Evolutionary conservation across 2,797 vertebrate species (phyloP).

Genomic region (Notolepis coatsorum): DNA sequence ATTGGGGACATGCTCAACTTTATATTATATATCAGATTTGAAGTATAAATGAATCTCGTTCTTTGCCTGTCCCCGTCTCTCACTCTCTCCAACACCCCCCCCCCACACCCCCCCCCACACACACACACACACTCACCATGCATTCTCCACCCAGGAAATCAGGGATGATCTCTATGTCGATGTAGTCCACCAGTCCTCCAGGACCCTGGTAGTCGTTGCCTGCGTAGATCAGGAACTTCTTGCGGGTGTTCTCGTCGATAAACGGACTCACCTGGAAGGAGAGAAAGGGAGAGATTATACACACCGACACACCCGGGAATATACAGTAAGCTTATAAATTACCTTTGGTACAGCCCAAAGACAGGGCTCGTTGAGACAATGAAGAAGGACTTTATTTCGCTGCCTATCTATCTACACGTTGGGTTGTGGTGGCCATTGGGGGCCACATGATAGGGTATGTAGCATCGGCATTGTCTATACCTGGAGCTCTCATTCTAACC

Average conservation of each 20-base stretch:
- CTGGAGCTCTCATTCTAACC: too few relatives aligned
- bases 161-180: conserved; percentile 96
- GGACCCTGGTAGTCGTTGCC: conserved; percentile 98
- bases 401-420: too few relatives aligned
- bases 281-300: background rate
- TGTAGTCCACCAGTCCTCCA: conserved; percentile 96
- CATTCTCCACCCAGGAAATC: conserved; percentile 98
- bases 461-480: too few relatives aligned
- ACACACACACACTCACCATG: conserved; percentile 82
- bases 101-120: background rate
- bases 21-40: background rate
- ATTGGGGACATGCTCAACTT: background rate
- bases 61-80: background rate
- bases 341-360: too few relatives aligned
- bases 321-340: too few relatives aligned
- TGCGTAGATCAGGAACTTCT: conserved; percentile 98
- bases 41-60: background rate
- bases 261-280: conserved; percentile 94
- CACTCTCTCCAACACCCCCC: background rate
- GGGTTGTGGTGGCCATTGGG: too few relatives aligned
- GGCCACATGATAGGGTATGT: too few relatives aligned
- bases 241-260: conserved; percentile 98
- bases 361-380: too few relatives aligned
- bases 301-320: background rate
- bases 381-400: too few relatives aligned